These are phyloP conservation scores for Dasysyrphus tricinctus DNA, from an alignment of 2,888 invertebrate species.

Conservation along the genomic window DNA sequence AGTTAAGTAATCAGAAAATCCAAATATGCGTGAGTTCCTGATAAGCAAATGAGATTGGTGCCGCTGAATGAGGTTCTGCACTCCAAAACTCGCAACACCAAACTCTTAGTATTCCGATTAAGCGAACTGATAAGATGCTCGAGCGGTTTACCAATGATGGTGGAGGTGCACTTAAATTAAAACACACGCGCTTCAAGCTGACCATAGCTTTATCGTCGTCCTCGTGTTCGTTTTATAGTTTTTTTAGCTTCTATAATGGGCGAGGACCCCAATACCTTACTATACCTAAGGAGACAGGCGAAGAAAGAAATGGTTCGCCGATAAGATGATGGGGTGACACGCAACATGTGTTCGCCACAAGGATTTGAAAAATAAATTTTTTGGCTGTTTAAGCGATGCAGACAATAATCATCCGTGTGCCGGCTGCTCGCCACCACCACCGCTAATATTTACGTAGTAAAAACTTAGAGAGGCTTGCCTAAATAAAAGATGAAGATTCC, in stretches of 20 bases:
- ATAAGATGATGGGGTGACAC: constrained; percentile 76
- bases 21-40: constrained; percentile 77
- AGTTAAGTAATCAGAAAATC: constrained; percentile 74
- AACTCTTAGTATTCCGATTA: constrained; percentile 69
- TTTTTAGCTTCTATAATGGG: constrained; percentile 11
- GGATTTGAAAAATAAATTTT: constrained; percentile 62
- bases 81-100: constrained; percentile 20
- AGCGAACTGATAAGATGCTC: constrained; percentile 72
- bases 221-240: neutral
- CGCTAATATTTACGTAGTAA: neutral
- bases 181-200: constrained; percentile 58
- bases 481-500: constrained; percentile 25
- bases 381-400: constrained; percentile 50
- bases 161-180: constrained; percentile 72
- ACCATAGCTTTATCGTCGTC: constrained; percentile 33
- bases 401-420: constrained; percentile 54
- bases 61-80: constrained; percentile 44
- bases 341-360: constrained; percentile 76
- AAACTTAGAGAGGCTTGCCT: neutral
- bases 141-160: constrained; percentile 23
- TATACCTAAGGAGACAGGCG: constrained; percentile 20
- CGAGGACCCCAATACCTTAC: constrained; percentile 14
- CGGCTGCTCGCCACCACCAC: constrained; percentile 23
- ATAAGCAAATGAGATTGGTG: constrained; percentile 76
- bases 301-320: constrained; percentile 54